These are phyloP conservation scores for Diachrysia chrysitis DNA, from an alignment of 2,888 invertebrate genomes.

Conservation along the genomic window DNA sequence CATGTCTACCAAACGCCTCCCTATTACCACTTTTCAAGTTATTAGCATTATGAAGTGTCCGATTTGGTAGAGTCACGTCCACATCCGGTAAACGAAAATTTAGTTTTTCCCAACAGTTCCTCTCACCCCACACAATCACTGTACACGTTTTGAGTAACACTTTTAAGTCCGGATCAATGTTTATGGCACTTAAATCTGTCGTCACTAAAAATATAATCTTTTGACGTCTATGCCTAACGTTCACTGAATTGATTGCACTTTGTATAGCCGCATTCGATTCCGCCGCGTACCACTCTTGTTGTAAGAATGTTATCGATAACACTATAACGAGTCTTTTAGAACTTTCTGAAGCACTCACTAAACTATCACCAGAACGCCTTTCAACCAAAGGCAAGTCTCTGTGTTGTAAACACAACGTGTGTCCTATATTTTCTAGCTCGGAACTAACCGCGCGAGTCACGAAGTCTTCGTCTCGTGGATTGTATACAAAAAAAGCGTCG, in stretches of 20 bases:
- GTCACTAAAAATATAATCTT: slow-evolving; percentile 89
- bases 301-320: slow-evolving; percentile 94
- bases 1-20: slow-evolving; percentile 85
- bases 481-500: slow-evolving; percentile 96
- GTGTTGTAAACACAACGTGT: slow-evolving; percentile 91
- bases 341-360: slow-evolving; percentile 89
- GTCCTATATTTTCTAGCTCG: slow-evolving; percentile 92
- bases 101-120: slow-evolving; percentile 96
- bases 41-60: slow-evolving; percentile 88
- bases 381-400: slow-evolving; percentile 90
- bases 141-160: slow-evolving; percentile 92
- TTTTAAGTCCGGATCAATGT: slow-evolving; percentile 93
- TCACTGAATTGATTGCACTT: slow-evolving; percentile 91
- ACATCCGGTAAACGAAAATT: slow-evolving; percentile 95
- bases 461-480: slow-evolving; percentile 93
- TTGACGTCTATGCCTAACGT: slow-evolving; percentile 90
- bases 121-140: slow-evolving; percentile 94
- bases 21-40: slow-evolving; percentile 85
- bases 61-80: slow-evolving; percentile 89
- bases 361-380: slow-evolving; percentile 87
- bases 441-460: slow-evolving; percentile 91
- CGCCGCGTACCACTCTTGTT: slow-evolving; percentile 94
- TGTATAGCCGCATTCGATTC: slow-evolving; percentile 95
- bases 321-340: slow-evolving; percentile 93
- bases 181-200: slow-evolving; percentile 90